Conservation (phyloP, 2,888 invertebrate genomes). For the Cheiracanthium punctorium region DNA sequence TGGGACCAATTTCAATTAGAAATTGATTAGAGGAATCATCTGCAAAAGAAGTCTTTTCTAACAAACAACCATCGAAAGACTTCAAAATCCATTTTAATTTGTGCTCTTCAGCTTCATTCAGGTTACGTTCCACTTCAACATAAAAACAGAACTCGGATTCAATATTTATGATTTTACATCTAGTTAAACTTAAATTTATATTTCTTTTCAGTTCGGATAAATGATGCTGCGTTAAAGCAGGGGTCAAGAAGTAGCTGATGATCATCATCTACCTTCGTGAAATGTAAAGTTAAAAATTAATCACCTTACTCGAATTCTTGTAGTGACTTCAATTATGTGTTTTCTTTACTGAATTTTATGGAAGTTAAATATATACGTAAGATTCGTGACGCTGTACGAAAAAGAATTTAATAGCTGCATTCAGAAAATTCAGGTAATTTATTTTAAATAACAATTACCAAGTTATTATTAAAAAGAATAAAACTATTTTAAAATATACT, state of each 20-base stretch:
- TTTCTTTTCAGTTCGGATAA: constrained; percentile 14
- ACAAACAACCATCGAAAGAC: constrained; percentile 77
- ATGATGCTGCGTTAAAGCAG: constrained; percentile 39
- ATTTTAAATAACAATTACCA: too few relatives aligned
- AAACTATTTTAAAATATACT: too few relatives aligned
- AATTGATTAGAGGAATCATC: too few relatives aligned
- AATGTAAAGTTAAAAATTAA: too few relatives aligned
- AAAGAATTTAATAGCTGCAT: too few relatives aligned
- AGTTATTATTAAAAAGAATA: too few relatives aligned
- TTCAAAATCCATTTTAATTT: constrained; percentile 87
- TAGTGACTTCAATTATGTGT: too few relatives aligned
- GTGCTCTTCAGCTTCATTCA: constrained; percentile 81
- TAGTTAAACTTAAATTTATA: constrained; percentile 25
- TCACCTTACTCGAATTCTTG: too few relatives aligned
- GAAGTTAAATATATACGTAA: too few relatives aligned
- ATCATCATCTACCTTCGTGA: constrained; percentile 14
- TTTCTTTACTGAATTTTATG: too few relatives aligned
- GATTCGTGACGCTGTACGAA: too few relatives aligned
- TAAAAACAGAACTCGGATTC: constrained; percentile 89
- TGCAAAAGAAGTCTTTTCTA: constrained; percentile 8
- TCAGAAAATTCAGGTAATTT: too few relatives aligned
- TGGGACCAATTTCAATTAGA: constrained; percentile 74
- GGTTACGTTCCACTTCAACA: constrained; percentile 80
- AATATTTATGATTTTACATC: constrained; percentile 70
- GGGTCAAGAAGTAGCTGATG: constrained; percentile 37